Conservation (phyloP, 35 echinoderm and acorn worm genomes). For the Apostichopus californicus region DNA sequence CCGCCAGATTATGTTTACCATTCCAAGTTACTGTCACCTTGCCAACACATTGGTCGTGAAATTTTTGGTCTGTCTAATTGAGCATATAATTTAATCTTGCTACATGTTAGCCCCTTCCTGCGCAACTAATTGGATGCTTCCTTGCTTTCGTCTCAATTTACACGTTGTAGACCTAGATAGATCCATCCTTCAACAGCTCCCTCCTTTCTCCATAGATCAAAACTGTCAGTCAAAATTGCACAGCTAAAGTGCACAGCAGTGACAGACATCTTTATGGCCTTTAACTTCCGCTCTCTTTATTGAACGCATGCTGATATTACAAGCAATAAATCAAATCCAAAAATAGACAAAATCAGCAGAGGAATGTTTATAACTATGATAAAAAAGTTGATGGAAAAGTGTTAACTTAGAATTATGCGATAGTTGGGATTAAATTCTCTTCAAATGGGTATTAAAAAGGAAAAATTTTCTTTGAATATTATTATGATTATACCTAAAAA, state of each 20-base stretch:
- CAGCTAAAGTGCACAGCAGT: not conserved
- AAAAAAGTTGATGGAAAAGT: no score
- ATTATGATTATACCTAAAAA: no score
- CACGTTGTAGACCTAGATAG: not conserved
- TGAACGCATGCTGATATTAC: no score
- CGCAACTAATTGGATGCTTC: not conserved
- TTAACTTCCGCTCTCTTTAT: no score
- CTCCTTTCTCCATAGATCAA: not conserved
- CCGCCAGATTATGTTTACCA: not conserved
- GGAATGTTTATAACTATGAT: no score
- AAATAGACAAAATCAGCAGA: no score
- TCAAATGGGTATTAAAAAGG: no score
- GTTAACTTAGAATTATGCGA: no score
- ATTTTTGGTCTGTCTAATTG: not conserved
- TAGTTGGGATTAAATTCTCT: no score
- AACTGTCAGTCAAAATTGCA: not conserved
- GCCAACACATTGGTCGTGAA: not conserved
- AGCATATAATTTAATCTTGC: not conserved
- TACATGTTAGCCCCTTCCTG: not conserved
- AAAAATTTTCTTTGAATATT: no score
- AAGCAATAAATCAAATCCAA: no score
- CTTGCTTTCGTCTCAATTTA: not conserved
- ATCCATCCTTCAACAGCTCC: not conserved
- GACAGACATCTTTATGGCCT: no score
- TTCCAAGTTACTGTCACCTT: not conserved